Evolutionary conservation across 2,888 invertebrate genomes (phyloP).

Genomic region (Drosophila tanythrix): DNA sequence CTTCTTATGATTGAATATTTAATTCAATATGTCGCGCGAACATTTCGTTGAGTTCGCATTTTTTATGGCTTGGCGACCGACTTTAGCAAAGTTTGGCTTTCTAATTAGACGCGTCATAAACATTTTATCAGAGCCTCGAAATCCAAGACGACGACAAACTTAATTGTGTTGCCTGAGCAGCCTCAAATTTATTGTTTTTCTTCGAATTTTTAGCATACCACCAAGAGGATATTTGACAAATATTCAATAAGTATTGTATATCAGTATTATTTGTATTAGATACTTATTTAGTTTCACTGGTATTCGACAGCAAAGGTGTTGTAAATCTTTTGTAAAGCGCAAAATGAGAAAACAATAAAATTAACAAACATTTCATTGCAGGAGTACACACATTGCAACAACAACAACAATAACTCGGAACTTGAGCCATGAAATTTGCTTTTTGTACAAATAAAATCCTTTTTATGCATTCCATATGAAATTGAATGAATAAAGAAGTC

Average conservation of each 20-base stretch:
- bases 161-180: constrained; percentile 19
- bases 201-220: neutral
- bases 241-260: neutral
- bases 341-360: constrained; percentile 20
- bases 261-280: neutral
- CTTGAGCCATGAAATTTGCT: constrained; percentile 1
- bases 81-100: constrained; percentile 33
- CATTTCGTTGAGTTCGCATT: constrained; percentile 50
- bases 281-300: neutral
- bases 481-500: neutral
- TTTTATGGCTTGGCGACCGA: constrained; percentile 47
- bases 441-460: neutral
- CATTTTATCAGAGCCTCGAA: constrained; percentile 55
- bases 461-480: neutral
- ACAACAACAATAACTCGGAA: neutral
- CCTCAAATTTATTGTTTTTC: no score
- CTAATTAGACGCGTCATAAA: constrained; percentile 73
- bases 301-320: neutral
- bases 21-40: constrained; percentile 72
- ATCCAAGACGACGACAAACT: constrained; percentile 2
- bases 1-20: constrained; percentile 77
- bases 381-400: neutral
- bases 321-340: neutral
- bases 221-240: neutral
- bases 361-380: constrained; percentile 31